Evolutionary conservation across 2,797 vertebrate genomes (phyloP).

Genomic region (Artibeus jamaicensis): DNA sequence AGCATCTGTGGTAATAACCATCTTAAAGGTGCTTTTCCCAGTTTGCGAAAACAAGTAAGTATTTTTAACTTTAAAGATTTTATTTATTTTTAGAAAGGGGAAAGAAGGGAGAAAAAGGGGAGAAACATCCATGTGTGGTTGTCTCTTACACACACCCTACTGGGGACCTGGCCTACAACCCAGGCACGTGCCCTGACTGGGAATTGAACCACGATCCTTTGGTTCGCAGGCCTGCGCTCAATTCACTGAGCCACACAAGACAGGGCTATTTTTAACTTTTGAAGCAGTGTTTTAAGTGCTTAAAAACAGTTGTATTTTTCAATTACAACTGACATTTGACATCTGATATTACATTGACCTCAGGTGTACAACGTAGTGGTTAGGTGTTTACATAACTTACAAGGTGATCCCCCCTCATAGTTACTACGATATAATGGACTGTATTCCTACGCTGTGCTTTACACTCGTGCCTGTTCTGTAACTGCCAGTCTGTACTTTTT

Average conservation of each 20-base stretch:
- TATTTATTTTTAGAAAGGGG: too few species aligned
- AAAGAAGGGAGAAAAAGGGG: too few species aligned
- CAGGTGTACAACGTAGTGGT: not conserved
- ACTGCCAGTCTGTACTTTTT: not conserved
- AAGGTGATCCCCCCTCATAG: not conserved
- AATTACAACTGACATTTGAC: not conserved
- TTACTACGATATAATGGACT: not conserved
- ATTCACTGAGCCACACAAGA: too few species aligned
- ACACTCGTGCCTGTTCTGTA: not conserved
- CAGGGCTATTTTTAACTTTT: constrained; percentile 44
- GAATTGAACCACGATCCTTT: too few species aligned
- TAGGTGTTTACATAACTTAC: not conserved
- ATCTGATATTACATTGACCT: not conserved
- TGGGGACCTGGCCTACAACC: too few species aligned
- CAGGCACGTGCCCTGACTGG: too few species aligned
- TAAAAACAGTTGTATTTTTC: not conserved
- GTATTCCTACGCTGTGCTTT: not conserved
- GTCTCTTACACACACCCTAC: too few species aligned
- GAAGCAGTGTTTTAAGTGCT: constrained; percentile 24
- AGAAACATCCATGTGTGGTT: too few species aligned
- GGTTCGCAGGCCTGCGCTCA: too few species aligned
- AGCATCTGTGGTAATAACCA: constrained; percentile 90
- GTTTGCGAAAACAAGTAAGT: constrained; percentile 91
- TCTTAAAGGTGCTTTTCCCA: constrained; percentile 91
- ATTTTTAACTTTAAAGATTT: not conserved